Base-by-base conservation (phyloP, 2,797 vertebrate species). In the Chelidonichthys spinosus region DNA sequence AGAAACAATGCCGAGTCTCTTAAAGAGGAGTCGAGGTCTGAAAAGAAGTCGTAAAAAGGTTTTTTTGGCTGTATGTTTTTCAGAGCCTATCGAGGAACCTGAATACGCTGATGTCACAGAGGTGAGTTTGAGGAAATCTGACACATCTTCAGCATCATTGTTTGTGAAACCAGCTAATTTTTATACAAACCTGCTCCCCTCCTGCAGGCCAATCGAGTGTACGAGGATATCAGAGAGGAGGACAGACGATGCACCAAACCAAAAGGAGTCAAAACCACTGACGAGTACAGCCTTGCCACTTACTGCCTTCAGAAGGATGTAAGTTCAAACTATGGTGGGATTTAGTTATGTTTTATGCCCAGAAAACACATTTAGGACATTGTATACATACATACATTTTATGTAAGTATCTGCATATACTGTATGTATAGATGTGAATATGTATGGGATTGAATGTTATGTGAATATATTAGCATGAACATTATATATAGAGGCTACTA, bases 61-160 rank as follows among this genome's bases (percentile, higher is more conserved):
- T 58, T 25, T 25, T 42, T 37, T 3, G 58, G 11, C 33, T 50
- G 8, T 9, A 2, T 69, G 15, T 69, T 18, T 85, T 71, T 56
- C 74, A 82, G 85, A 17, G 1, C 11, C 1, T 63, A 54, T n/a
- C 11, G 11, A 1, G 14, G 60, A 75, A 63, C 8, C 14, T 0
- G 49, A n/a, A 0, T 1, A 8, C 0, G 4, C 0, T 0, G 2
- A 54, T 0, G 6, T 15, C 9, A 18, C 15, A 1, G 4, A 13
- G 65, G 79, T 84, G 65, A 13, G 78, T 72, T 40, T 44, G 14
- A 60, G 54, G 42, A 6, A 4, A 54, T 64, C 0, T 18, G 60
- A 7, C 8, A 32, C 4, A 3, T 63, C 8, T 25, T 58, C 46
- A 50, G 44, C 33, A 8, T 50, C 7, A 2, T 49, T 56, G 14